Evolutionary conservation across 2,888 invertebrate genomes (phyloP), one percentile per base, ranked within the genome.

Genomic region (Nomada ferruginata): DNA sequence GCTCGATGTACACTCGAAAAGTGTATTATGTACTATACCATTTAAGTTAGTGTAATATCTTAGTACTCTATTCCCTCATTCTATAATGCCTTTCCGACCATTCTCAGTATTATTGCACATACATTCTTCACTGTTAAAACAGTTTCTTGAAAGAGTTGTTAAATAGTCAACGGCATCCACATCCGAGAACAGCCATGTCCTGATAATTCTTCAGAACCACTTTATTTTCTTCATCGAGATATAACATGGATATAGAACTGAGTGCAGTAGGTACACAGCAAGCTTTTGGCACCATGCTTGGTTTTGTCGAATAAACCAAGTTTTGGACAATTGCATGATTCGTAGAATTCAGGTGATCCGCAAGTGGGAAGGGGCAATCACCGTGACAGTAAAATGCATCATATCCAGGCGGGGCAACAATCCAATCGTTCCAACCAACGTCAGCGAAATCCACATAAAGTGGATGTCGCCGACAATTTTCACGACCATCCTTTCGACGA

Each of bases 361-460:
- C 96, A 91, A 99, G 95, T 44, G 99, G 99, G 94, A 98, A 99
- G 66, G 97, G 97, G 94, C 99, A 99, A 93, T 98, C 97, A 42
- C 99, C 99, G 91, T 97, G 96, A 94, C 99, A 99, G 94, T 97
- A 99, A 94, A 96, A 99, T 13, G 99, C 99, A 93, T 99, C 97
- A 95, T 99, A 99, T 80, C 98, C 98, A 47, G 97, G 97, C 44
- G 99, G 99, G 64, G 99, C 99, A 65, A 99, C 98, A 92, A 99
- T 99, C 99, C 99, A 99, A 94, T 99, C 98, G 93, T 97, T 97
- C 99, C 99, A 99, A 71, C 99, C 99, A 50, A 99, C 98, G 92
- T 98, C 98, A 65, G 95, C 96, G 94, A 99, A 99, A 94, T 99
- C 98, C 66, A 99, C 99, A 94, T 97, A 98, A 91, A 99, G 95